A percentile compares a stretch with the other conserved stretches of the same genome.
phyloP scores from a whole-genome alignment of 2,888 invertebrate species.

The Nyleta sp. region DNA sequence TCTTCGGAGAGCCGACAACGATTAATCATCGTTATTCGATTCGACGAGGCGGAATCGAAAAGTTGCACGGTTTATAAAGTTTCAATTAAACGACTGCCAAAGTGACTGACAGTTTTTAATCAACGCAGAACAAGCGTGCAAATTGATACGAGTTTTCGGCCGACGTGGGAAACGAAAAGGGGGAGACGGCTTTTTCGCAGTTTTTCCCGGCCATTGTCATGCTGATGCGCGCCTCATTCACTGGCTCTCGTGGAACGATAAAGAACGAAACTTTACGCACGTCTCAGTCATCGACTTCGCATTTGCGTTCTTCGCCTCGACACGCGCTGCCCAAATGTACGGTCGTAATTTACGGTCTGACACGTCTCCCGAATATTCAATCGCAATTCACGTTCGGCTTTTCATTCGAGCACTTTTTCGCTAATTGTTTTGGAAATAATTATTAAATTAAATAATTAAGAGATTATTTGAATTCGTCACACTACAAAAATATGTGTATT shows the following conservation, averaged over 20 bases:
- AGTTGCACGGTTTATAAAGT: slow-evolving; percentile 24
- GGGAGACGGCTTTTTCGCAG: too few species aligned
- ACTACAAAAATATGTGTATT: too few species aligned
- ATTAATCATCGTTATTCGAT: slow-evolving; percentile 17
- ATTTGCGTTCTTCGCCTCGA: slow-evolving; percentile 35
- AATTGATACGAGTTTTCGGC: neutral
- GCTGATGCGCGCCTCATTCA: slow-evolving; percentile 26
- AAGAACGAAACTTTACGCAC: slow-evolving; percentile 33
- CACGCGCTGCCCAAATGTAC: slow-evolving; percentile 15
- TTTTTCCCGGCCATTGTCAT: slow-evolving; percentile 16
- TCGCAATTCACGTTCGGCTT: slow-evolving; percentile 22
- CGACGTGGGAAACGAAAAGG: too few species aligned
- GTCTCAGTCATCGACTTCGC: slow-evolving; percentile 31
- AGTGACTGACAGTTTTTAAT: slow-evolving; percentile 40
- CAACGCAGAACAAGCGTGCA: slow-evolving; percentile 1
- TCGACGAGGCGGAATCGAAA: neutral
- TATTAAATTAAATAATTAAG: too few species aligned
- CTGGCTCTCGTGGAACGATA: slow-evolving; percentile 15
- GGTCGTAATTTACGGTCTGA: slow-evolving; percentile 36
- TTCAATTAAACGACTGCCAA: slow-evolving; percentile 19
- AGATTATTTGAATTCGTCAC: too few species aligned
- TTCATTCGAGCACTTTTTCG: slow-evolving; percentile 6
- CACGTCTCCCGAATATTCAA: slow-evolving; percentile 24
- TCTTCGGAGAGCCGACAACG: neutral
- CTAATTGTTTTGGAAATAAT: too few species aligned